Base-by-base conservation (phyloP, 1,140 invertebrate genomes). In the Eufriesea mexicana region DNA sequence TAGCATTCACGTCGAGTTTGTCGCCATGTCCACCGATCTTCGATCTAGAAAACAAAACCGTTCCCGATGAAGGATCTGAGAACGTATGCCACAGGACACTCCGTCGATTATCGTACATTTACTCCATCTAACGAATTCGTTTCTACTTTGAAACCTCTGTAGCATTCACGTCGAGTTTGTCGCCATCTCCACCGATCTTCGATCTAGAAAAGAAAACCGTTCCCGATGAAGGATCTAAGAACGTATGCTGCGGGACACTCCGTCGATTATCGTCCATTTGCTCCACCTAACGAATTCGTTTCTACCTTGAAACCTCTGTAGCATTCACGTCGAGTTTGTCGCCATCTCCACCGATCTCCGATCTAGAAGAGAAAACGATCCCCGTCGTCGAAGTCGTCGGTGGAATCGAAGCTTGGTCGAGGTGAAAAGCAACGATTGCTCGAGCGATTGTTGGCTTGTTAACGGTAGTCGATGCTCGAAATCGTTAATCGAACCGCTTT, bases 251-350 rank as follows among this genome's bases (percentile, higher is more conserved):
- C 8, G 8, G n/a, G 0, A 18, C 35, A 51, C 59, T 10, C 4
- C 66, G 35, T 0, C 18, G n/a, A 79, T 71, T 51, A 62, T 72
- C 68, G 4, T 42, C 25, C 2, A 35, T 59, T 49, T 20, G 23
- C 10, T 57, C 10, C 49, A 10, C 16, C 61, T 55, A 77, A 77
- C 42, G 64, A 78, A 78, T 78, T 47, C 75, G 47, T 49, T 64
- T 62, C 28, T 9, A 2, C 6, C n/a, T 0, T 28, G 28, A 47
- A n/a, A 54, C 28, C 2, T 47, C 5, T 5, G 10, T 7, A n/a
- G 10, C 64, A 0, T 45, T 68, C 4, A 5, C 20, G 16, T 42
- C 18, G 18, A 75, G 25, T 49, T 18, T 4, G 16, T 35, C 23
- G 0, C 2, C 14, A 25, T 59, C 25, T 16, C 57, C 25, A 14